Base-by-base conservation (phyloP, 2,888 invertebrate genomes). In the Morpho helenor region DNA sequence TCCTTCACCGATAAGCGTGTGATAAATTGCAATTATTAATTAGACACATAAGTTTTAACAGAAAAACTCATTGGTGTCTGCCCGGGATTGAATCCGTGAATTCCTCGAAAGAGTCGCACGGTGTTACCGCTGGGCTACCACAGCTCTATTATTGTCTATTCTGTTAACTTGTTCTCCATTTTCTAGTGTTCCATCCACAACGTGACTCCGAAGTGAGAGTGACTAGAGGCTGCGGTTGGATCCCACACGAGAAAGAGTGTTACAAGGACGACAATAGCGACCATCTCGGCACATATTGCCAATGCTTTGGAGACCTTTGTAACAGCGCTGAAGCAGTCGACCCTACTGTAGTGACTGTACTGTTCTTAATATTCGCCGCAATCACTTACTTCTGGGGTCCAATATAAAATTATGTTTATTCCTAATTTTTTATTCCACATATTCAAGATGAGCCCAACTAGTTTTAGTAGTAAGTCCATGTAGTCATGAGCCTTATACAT, bases 221-320 rank as follows among this genome's bases (percentile, higher is more conserved):
- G n/a, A 91, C 92, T 3, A 89, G 95, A 2, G 91, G 91, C 51
- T 95, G 95, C 68, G 95, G 95, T n/a, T 94, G 93, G 93, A 74
- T 90, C 7, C 76, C 69, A 0, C 76, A 84, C 59, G 70, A 79
- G 22, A 80, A 79, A 60, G 83, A 84, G 1, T 94, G 94, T 75
- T 92, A 92, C 71, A 82, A 84, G 2, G 91, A 91, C 8, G 92
- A 93, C 71, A 93, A 92, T 62, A 90, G 90, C 46, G 93, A 93
- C 71, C 93, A 93, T 70, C 76, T 87, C 23, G 93, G 94, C 70
- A 91, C 80, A 0, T 91, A 91, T 52, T 94, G 94, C 70, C 92
- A 92, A 60, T 94, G 94, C 75, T 92, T 90, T 72, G 61, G 69
- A 0, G 93, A 94, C 71, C 92, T 90, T 58, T 94, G 94, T 73